Evolutionary conservation across 2,113 vertebrate genomes (phyloP).

Genomic region (Corythoichthys haematopterus): DNA sequence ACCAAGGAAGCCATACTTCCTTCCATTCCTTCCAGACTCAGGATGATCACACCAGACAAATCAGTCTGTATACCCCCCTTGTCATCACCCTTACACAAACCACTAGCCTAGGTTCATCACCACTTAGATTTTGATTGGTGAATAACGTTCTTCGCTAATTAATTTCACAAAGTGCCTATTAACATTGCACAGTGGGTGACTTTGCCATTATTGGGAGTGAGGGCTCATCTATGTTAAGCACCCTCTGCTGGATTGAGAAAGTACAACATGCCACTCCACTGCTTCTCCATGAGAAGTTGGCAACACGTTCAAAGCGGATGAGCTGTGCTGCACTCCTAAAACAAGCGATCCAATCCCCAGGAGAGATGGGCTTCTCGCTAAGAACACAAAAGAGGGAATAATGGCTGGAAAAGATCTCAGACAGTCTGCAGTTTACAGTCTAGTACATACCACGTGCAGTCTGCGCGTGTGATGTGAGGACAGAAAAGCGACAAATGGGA

Average conservation of each 20-base stretch:
- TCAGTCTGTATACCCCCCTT: conserved; percentile 54
- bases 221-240: conserved; percentile 30
- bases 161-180: conserved; percentile 64
- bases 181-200: conserved; percentile 57
- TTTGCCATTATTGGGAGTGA: conserved; percentile 49
- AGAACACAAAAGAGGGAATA: conserved; percentile 34
- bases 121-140: conserved; percentile 60
- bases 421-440: conserved; percentile 23
- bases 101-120: conserved; percentile 52
- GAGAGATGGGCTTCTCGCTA: conserved; percentile 13
- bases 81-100: background rate
- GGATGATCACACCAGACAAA: conserved; percentile 70
- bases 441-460: conserved; percentile 13
- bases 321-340: conserved; percentile 37
- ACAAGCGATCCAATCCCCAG: conserved; percentile 29
- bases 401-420: conserved; percentile 18
- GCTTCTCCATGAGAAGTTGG: conserved; percentile 26
- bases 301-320: conserved; percentile 41
- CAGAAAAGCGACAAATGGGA: conserved; percentile 3
- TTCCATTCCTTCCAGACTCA: conserved; percentile 39
- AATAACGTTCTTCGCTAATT: conserved; percentile 59
- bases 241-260: conserved; percentile 58
- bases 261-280: conserved; percentile 8
- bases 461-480: conserved; percentile 16
- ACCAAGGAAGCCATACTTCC: conserved; percentile 41